These are phyloP conservation scores for Tragelaphus imberbis DNA, from an alignment of 2,113 vertebrate species.

Conservation along the genomic window DNA sequence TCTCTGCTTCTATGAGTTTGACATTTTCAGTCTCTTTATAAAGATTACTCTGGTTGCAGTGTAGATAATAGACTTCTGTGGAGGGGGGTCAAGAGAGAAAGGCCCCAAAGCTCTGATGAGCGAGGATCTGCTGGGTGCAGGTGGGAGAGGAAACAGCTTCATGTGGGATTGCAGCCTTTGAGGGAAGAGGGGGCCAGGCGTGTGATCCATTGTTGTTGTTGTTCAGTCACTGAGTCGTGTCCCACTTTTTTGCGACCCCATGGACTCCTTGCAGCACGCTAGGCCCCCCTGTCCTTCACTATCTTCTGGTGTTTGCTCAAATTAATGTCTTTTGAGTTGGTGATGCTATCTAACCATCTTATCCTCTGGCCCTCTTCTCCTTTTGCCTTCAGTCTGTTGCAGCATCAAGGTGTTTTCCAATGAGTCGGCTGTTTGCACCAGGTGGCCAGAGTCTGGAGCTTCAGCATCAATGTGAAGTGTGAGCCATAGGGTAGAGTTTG, in stretches of 20 bases:
- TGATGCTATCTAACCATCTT: neutral
- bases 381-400: neutral
- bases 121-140: neutral
- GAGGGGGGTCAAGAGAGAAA: neutral
- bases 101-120: neutral
- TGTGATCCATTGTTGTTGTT: neutral
- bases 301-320: neutral
- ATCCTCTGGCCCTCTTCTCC: neutral
- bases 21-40: neutral
- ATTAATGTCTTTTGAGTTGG: neutral
- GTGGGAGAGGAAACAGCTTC: neutral
- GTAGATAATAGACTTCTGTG: neutral
- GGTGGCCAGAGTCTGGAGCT: neutral
- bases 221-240: neutral
- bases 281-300: neutral
- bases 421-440: neutral
- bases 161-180: too few relatives aligned
- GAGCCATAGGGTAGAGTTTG: neutral
- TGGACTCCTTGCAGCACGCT: neutral
- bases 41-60: neutral
- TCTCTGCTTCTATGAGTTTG: neutral
- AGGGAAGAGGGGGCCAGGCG: accelerated
- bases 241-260: neutral
- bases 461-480: neutral
- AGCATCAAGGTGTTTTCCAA: neutral